Evolutionary conservation across 2,888 invertebrate genomes (phyloP).

Genomic region (Acanthococcus lagerstroemiae): DNA sequence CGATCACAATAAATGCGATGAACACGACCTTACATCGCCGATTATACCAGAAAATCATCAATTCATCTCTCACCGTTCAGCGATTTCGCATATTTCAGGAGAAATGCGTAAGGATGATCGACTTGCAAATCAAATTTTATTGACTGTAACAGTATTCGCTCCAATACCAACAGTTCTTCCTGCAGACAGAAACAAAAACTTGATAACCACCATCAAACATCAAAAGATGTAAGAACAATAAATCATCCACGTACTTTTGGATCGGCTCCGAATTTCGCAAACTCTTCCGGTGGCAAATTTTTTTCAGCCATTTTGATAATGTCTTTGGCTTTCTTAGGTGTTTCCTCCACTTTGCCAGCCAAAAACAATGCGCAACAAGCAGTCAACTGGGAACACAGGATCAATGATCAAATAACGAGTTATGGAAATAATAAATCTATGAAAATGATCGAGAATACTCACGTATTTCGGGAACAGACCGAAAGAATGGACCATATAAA

Average conservation of each 20-base stretch:
- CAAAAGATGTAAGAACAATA: too few relatives aligned
- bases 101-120: slow-evolving; percentile 90
- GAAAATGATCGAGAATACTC: neutral
- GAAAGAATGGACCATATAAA: slow-evolving; percentile 96
- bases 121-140: slow-evolving; percentile 98
- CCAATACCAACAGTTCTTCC: slow-evolving; percentile 82
- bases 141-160: slow-evolving; percentile 89
- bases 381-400: slow-evolving; percentile 53
- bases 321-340: slow-evolving; percentile 98
- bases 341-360: slow-evolving; percentile 99
- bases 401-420: neutral
- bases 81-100: slow-evolving; percentile 88
- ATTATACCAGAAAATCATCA: too few relatives aligned
- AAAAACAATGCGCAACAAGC: slow-evolving; percentile 93
- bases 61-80: slow-evolving; percentile 66
- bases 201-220: too few relatives aligned
- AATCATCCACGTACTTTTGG: slow-evolving; percentile 60
- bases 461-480: slow-evolving; percentile 87
- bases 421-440: neutral
- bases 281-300: slow-evolving; percentile 71
- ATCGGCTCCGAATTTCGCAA: slow-evolving; percentile 83
- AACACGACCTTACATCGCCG: too few relatives aligned
- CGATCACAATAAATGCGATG: too few relatives aligned
- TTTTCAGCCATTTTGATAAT: slow-evolving; percentile 82
- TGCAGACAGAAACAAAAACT: too few relatives aligned